Base-by-base conservation (phyloP, 1,140 invertebrate species). In the Neoseiulus cucumeris region DNA sequence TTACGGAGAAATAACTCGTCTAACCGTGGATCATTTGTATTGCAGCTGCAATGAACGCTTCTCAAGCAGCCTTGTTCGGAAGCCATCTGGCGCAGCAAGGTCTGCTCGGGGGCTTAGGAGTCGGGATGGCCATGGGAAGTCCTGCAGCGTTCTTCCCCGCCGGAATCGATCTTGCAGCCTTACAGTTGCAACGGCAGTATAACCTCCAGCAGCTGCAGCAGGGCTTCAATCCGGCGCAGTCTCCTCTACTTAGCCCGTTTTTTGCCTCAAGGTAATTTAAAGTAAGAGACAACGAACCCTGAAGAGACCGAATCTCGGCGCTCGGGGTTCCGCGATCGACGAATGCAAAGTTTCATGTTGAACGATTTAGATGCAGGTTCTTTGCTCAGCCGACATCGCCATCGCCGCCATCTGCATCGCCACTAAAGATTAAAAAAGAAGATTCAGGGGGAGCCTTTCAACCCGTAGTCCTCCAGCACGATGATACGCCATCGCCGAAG, bases 1-100 rank as follows among this genome's bases (percentile, higher is more conserved):
- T n/a, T n/a, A n/a, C n/a, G n/a, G n/a, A n/a, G n/a, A n/a, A n/a
- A n/a, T n/a, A n/a, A n/a, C n/a, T n/a, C n/a, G n/a, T n/a, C n/a
- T n/a, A n/a, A n/a, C 9, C 33, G 33, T 6, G 9, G 33, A 39
- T 39, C 33, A 39, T 39, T 9, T 39, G 9, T 39, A 39, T 59
- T 59, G 22, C 51, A 59, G 51, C 51, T 25, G 51, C 51, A 2
- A 59, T 59, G 51, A 59, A 59, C 51, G 51, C 51, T 17, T 59
- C 51, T 17, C 51, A 59, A 59, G 51, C 51, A 25, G 51, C 51
- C 14, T 33, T 59, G 2, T 59, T 59, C 51, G 51, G 51, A 25
- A 59, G 51, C 33, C 22, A 29, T 2, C 25, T 33, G 14, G 51
- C 51, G 33, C 51, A 59, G 22, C 25, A 33, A 29, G 51, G 51